phyloP scores from a whole-genome alignment of 2,888 invertebrate genomes.

The Parelbella ahira region DNA sequence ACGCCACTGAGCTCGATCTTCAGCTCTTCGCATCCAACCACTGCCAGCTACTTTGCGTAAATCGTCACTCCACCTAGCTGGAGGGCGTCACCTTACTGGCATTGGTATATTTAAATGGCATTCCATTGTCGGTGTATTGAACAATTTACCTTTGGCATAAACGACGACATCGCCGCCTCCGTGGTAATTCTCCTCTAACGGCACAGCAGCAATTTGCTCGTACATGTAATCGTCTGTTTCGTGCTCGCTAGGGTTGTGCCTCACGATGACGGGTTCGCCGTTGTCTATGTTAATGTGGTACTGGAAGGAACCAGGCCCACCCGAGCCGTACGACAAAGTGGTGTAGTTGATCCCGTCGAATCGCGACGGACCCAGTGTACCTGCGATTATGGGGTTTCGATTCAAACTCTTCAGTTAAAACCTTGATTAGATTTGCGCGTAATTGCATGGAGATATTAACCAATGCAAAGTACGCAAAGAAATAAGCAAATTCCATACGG shows the following conservation, averaged over 20 bases:
- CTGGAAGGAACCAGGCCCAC: constrained; percentile 85
- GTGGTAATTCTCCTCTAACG: constrained; percentile 87
- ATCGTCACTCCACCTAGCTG: too few species aligned
- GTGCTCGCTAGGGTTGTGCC: constrained; percentile 82
- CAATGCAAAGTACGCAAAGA: too few species aligned
- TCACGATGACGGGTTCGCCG: constrained; percentile 50
- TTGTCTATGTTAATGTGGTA: constrained; percentile 57
- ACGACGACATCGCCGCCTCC: constrained; percentile 93
- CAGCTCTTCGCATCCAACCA: too few species aligned
- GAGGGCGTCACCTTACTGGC: too few species aligned
- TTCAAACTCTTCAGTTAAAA: too few species aligned
- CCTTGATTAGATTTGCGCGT: too few species aligned
- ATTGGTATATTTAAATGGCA: too few species aligned
- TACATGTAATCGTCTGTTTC: constrained; percentile 84
- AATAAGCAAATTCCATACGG: too few species aligned
- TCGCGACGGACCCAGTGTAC: constrained; percentile 82
- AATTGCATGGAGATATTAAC: too few species aligned
- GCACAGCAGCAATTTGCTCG: constrained; percentile 86
- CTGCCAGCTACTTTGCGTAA: too few species aligned
- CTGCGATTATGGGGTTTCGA: constrained; percentile 59
- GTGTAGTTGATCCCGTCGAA: constrained; percentile 86
- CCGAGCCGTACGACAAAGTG: constrained; percentile 88
- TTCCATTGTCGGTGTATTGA: too few species aligned
- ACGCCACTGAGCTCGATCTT: too few species aligned
- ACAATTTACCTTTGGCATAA: constrained; percentile 85